Conservation (phyloP, 2,888 invertebrate genomes). For the Vannuccia rotundouncinata region DNA sequence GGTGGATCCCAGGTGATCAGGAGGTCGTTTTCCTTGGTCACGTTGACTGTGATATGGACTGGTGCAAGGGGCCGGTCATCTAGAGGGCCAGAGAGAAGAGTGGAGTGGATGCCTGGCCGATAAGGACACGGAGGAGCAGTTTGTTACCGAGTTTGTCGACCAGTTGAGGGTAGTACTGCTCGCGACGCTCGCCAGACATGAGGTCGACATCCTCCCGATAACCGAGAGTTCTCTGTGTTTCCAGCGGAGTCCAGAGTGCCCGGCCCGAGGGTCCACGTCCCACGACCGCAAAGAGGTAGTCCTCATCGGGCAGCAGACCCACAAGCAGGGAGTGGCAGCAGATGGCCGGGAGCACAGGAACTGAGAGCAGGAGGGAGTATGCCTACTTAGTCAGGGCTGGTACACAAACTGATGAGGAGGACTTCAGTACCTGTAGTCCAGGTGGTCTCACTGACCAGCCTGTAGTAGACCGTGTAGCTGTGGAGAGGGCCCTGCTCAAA, state of each 20-base stretch:
- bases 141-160: neutral
- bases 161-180: neutral
- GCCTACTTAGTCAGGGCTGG: neutral
- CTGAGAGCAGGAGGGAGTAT: neutral
- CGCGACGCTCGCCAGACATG: neutral
- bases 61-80: neutral
- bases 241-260: neutral
- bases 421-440: neutral
- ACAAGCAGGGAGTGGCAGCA: neutral
- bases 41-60: neutral
- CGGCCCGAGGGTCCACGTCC: neutral
- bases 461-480: constrained; percentile 6
- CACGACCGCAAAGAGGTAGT: neutral
- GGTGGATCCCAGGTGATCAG: neutral
- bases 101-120: neutral
- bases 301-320: constrained; percentile 2
- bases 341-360: neutral
- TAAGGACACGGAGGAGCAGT: neutral
- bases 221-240: neutral
- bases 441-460: neutral
- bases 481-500: neutral
- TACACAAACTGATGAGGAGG: neutral
- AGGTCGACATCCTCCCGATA: neutral
- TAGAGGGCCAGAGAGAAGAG: neutral
- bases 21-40: neutral